Evolutionary conservation across 2,888 invertebrate species (phyloP).

Genomic region (Pristionchus mayeri): DNA sequence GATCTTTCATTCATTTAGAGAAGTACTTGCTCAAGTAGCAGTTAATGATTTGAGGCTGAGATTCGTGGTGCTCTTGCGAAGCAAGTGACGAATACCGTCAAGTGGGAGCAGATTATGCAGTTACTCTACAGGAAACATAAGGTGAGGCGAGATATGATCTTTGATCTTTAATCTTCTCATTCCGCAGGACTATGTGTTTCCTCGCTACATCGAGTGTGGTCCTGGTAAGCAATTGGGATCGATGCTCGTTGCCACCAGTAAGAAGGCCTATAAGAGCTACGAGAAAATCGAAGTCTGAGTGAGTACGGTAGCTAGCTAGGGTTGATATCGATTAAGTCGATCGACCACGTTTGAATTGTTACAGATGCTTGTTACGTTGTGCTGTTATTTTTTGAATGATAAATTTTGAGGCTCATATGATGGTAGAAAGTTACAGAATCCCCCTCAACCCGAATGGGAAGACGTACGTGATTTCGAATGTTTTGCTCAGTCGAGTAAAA

Average conservation of each 20-base stretch:
- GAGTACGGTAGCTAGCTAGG: background rate
- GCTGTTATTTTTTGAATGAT: background rate
- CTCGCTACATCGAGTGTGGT: constrained; percentile 73
- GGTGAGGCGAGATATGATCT: too few species aligned
- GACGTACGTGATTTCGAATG: too few species aligned
- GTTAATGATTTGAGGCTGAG: constrained; percentile 53
- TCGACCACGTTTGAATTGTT: background rate
- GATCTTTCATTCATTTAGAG: background rate
- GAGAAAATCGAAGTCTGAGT: constrained; percentile 47
- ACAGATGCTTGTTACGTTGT: background rate
- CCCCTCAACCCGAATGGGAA: too few species aligned
- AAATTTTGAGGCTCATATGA: too few species aligned
- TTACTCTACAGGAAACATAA: constrained; percentile 70
- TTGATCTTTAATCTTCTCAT: background rate
- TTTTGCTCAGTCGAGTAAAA: too few species aligned
- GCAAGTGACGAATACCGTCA: constrained; percentile 71
- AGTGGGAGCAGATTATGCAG: constrained; percentile 76
- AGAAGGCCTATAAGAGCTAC: constrained; percentile 69
- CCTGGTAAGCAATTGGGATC: constrained; percentile 73
- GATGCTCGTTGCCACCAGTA: constrained; percentile 71
- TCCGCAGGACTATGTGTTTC: constrained; percentile 66
- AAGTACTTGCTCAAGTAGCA: background rate
- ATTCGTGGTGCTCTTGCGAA: constrained; percentile 64
- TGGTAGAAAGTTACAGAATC: too few species aligned
- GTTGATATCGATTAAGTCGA: background rate